Conservation (phyloP, 2,888 invertebrate genomes). For the Oegoconia quadripuncta region DNA sequence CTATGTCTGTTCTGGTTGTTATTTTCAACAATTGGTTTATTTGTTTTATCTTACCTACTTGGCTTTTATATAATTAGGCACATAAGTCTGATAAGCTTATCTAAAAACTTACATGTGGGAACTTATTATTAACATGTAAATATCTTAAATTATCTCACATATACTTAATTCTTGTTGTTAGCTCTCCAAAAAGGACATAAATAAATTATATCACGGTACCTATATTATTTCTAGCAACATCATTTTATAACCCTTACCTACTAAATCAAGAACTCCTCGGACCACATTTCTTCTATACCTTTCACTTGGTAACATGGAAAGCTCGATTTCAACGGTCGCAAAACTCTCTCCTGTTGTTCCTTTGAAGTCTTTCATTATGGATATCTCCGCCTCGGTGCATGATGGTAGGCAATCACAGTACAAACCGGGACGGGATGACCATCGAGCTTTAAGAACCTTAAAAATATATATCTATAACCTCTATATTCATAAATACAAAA, state of each 20-base stretch:
- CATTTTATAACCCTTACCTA: conserved; percentile 81
- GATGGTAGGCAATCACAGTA: conserved; percentile 85
- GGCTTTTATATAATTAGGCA: too few relatives aligned
- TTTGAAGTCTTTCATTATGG: conserved; percentile 79
- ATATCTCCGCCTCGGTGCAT: conserved; percentile 85
- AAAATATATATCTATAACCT: neutral
- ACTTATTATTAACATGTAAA: too few relatives aligned
- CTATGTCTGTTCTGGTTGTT: too few relatives aligned
- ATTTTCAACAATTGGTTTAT: too few relatives aligned
- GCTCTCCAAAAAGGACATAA: too few relatives aligned
- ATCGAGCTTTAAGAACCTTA: conserved; percentile 63
- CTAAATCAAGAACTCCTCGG: conserved; percentile 84
- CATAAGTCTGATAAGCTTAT: too few relatives aligned
- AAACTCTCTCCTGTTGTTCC: conserved; percentile 39
- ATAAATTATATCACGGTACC: too few relatives aligned
- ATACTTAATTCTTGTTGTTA: too few relatives aligned
- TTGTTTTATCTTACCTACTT: too few relatives aligned
- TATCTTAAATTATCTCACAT: too few relatives aligned
- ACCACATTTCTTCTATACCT: conserved; percentile 86
- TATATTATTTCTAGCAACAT: neutral
- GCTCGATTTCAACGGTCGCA: conserved; percentile 78
- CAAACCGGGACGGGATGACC: conserved; percentile 79
- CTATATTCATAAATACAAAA: neutral
- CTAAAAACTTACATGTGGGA: too few relatives aligned
- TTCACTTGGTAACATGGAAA: conserved; percentile 83